Evolutionary conservation across 2,797 vertebrate genomes (phyloP).

Genomic region (Hippocampus kuda): DNA sequence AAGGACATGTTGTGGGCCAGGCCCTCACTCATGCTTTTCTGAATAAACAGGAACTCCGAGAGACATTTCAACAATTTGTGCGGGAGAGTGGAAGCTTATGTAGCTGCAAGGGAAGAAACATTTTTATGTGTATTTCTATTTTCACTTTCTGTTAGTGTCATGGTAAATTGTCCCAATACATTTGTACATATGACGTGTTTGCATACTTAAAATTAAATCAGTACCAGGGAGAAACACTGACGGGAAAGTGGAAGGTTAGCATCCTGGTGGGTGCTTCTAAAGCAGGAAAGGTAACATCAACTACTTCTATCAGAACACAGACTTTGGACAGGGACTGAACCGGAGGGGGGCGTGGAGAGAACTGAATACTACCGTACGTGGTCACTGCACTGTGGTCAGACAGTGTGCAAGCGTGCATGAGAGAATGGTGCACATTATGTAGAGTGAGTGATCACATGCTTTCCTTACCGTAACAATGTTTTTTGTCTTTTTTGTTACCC

Average conservation of each 20-base stretch:
- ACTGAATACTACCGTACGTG: slow-evolving; percentile 65
- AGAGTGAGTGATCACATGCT: slow-evolving; percentile 59
- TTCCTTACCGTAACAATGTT: slow-evolving; percentile 59
- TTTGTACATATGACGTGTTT: slow-evolving; percentile 10
- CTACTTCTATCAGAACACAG: slow-evolving; percentile 41
- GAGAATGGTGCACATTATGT: slow-evolving; percentile 52
- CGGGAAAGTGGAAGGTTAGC: slow-evolving; percentile 16
- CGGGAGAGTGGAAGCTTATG: neutral
- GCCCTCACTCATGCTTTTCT: neutral
- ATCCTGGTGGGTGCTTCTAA: slow-evolving; percentile 20
- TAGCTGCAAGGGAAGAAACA: neutral
- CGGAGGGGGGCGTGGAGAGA: slow-evolving; percentile 55
- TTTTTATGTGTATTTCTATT: neutral
- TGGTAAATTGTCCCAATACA: neutral
- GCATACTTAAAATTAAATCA: slow-evolving; percentile 29
- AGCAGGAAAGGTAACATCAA: slow-evolving; percentile 27
- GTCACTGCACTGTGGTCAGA: slow-evolving; percentile 60
- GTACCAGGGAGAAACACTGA: slow-evolving; percentile 13
- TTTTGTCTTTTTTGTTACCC: slow-evolving; percentile 54
- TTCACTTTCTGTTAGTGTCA: neutral
- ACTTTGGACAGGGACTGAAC: slow-evolving; percentile 56
- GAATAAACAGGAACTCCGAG: neutral
- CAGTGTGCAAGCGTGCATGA: slow-evolving; percentile 64
- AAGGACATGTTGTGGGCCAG: neutral
- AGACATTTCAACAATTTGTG: neutral